Conservation (phyloP, 2,797 vertebrate species). For the Anas bernieri region DNA sequence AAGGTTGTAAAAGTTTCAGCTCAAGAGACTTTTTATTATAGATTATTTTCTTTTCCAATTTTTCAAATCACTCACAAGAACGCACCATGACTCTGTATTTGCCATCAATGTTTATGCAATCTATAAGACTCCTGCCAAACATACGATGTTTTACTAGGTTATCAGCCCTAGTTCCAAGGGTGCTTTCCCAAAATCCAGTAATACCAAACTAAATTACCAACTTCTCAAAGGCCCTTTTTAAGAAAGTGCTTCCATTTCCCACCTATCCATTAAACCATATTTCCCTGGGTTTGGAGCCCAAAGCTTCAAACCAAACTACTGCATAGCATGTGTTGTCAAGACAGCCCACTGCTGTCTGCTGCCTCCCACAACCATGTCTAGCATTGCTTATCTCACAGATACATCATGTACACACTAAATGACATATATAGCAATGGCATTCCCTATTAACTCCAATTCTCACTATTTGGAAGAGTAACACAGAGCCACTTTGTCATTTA, state of each 20-base stretch:
- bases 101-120: not conserved
- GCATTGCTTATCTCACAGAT: not conserved
- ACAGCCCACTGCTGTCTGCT: not conserved
- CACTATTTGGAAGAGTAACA: not conserved
- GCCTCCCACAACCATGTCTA: not conserved
- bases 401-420: not conserved
- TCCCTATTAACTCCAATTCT: not conserved
- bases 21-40: not conserved
- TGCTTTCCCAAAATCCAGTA: not conserved
- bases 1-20: not conserved
- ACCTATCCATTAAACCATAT: not conserved
- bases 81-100: not conserved
- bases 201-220: not conserved
- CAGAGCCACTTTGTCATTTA: not conserved
- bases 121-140: not conserved
- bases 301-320: not conserved
- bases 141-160: rapidly evolving
- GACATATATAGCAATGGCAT: not conserved
- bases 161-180: not conserved
- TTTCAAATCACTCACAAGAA: not conserved
- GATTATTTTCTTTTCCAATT: not conserved
- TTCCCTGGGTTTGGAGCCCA: not conserved
- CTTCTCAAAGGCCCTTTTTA: not conserved
- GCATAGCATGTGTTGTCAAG: rapidly evolving
- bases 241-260: not conserved